Conservation (phyloP, 1,140 invertebrate species). For the Tachypleus tridentatus region DNA sequence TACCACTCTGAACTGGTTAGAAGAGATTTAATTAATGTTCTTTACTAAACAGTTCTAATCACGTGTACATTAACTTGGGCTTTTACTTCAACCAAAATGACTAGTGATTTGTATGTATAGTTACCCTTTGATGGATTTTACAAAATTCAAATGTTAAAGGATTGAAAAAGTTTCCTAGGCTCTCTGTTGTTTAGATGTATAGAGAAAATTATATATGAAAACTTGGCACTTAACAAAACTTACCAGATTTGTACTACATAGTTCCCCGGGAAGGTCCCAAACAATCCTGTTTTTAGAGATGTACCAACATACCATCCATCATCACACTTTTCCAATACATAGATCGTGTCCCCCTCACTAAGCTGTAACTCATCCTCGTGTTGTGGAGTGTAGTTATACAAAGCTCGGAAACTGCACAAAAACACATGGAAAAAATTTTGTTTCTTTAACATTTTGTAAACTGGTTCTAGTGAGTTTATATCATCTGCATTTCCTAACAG, state of each 20-base stretch:
- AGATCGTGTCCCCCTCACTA: constrained; percentile 82
- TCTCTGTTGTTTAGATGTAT: too few relatives aligned
- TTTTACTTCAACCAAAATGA: too few relatives aligned
- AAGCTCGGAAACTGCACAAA: constrained; percentile 62
- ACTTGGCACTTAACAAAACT: neutral
- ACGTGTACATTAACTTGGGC: too few relatives aligned
- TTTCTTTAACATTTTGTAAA: neutral
- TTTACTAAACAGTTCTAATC: too few relatives aligned
- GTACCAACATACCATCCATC: constrained; percentile 98
- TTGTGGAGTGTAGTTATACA: constrained; percentile 92
- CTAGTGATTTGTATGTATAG: too few relatives aligned
- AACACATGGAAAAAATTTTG: neutral
- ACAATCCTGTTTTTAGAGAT: constrained; percentile 78
- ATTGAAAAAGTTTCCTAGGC: too few relatives aligned
- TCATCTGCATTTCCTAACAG: too few relatives aligned
- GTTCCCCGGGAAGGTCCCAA: constrained; percentile 97
- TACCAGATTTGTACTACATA: constrained; percentile 70
- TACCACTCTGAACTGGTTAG: too few relatives aligned
- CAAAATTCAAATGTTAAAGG: too few relatives aligned
- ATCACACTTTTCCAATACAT: constrained; percentile 95
- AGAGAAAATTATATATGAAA: too few relatives aligned
- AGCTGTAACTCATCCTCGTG: constrained; percentile 94
- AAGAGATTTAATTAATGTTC: too few relatives aligned
- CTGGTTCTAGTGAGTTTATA: neutral
- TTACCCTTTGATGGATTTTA: too few relatives aligned